Conservation (phyloP, 2,888 invertebrate species). For the Nomada lathburiana region DNA sequence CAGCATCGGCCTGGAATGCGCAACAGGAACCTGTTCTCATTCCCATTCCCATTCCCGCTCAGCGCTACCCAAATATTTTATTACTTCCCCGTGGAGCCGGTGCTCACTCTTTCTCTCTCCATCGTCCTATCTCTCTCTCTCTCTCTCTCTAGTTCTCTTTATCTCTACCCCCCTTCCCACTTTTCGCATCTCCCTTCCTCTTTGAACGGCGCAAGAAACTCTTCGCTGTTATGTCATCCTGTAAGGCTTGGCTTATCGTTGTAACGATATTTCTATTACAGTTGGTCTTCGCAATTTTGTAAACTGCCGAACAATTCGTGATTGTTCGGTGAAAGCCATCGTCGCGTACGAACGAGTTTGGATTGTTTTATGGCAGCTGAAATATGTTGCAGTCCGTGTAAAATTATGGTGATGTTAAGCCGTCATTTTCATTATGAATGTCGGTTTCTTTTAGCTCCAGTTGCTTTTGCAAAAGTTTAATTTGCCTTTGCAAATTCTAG, state of each 20-base stretch:
- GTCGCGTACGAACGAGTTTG: too few relatives aligned
- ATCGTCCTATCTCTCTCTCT: conserved; percentile 21
- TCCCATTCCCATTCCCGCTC: conserved; percentile 74
- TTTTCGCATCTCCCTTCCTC: conserved; percentile 34
- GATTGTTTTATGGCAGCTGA: too few relatives aligned
- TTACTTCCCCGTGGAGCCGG: conserved; percentile 73
- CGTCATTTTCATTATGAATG: too few relatives aligned
- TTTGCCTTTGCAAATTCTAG: too few relatives aligned
- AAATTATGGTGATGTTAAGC: too few relatives aligned
- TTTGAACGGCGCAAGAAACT: conserved; percentile 45
- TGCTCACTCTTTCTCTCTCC: conserved; percentile 51
- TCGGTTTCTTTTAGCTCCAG: too few relatives aligned
- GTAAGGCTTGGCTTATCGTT: conserved; percentile 44
- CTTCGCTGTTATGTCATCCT: conserved; percentile 65
- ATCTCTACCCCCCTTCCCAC: conserved; percentile 27
- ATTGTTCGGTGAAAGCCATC: not conserved
- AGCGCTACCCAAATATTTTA: conserved; percentile 78
- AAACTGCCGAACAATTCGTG: not conserved
- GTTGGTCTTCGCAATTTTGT: conserved; percentile 15
- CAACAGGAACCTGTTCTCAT: conserved; percentile 80
- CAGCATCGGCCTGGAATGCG: conserved; percentile 79
- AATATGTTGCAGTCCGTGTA: too few relatives aligned
- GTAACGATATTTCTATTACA: conserved; percentile 31
- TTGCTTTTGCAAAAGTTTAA: too few relatives aligned
- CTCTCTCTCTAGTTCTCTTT: too few relatives aligned